Conservation (phyloP, 2,888 invertebrate genomes). For the Rhaphigaster nebulosa region DNA sequence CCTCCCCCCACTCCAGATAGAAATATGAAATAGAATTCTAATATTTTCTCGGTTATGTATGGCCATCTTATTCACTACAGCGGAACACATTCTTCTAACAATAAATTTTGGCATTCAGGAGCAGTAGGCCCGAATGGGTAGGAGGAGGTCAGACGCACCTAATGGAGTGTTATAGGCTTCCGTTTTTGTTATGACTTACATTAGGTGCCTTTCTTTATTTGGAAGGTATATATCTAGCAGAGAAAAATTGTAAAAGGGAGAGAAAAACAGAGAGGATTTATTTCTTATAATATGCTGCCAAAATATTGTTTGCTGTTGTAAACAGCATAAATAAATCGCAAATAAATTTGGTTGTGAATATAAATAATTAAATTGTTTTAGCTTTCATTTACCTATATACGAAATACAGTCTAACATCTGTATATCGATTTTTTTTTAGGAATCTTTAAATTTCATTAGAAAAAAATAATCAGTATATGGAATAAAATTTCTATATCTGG, state of each 20-base stretch:
- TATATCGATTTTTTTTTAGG: no score
- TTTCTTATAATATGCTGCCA: not conserved
- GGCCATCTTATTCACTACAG: not conserved
- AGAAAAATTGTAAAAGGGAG: not conserved
- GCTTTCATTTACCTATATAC: no score
- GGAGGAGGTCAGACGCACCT: not conserved
- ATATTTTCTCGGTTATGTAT: not conserved
- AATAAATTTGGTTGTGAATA: not conserved
- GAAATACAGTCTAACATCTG: no score
- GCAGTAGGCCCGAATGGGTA: not conserved
- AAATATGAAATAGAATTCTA: not conserved
- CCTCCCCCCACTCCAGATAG: no score
- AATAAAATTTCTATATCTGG: no score
- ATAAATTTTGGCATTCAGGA: not conserved
- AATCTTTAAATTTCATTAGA: no score
- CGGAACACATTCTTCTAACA: not conserved
- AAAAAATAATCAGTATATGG: no score
- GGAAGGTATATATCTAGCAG: not conserved
- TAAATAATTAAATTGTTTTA: no score
- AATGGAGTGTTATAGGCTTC: slow-evolving; percentile 3
- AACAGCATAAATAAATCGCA: not conserved
- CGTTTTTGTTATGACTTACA: not conserved
- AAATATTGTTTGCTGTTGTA: not conserved
- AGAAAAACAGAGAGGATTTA: not conserved
- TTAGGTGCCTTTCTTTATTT: not conserved